Conservation (phyloP, 2,888 invertebrate species). For the Lithophane semibrunnea region DNA sequence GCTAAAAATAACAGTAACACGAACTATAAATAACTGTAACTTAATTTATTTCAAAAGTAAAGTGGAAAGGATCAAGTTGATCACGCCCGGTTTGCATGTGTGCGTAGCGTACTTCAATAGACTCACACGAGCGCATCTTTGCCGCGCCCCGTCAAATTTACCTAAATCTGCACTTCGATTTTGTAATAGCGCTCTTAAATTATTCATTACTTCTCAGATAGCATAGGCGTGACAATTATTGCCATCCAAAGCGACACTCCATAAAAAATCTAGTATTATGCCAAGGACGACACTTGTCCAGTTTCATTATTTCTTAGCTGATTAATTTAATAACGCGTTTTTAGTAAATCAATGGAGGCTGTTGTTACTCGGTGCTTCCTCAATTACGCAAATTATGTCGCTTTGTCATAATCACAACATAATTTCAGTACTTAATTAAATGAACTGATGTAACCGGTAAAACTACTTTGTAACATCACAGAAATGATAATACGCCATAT, state of each 20-base stretch:
- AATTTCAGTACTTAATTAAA: slow-evolving; percentile 12
- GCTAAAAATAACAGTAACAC: no score
- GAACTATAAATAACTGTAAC: no score
- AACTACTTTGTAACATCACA: background rate
- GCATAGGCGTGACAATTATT: background rate
- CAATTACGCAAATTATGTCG: slow-evolving; percentile 38
- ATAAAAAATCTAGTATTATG: background rate
- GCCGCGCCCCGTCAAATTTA: no score
- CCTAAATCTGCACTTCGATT: no score
- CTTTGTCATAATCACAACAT: slow-evolving; percentile 28
- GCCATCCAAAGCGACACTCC: background rate
- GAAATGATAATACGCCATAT: background rate
- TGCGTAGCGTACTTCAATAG: no score
- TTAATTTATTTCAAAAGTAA: no score
- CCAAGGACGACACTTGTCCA: background rate
- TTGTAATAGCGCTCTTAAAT: no score
- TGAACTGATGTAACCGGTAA: background rate
- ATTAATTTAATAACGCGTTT: slow-evolving; percentile 38
- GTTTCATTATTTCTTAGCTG: background rate
- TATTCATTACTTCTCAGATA: background rate
- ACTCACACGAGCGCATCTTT: no score
- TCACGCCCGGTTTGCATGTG: no score
- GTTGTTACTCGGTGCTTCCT: slow-evolving; percentile 27
- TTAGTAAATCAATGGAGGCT: slow-evolving; percentile 18
- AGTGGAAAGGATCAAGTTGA: no score